These are phyloP conservation scores for Lasioglossum leucozonium DNA, from an alignment of 2,888 invertebrate genomes.

Conservation along the genomic window DNA sequence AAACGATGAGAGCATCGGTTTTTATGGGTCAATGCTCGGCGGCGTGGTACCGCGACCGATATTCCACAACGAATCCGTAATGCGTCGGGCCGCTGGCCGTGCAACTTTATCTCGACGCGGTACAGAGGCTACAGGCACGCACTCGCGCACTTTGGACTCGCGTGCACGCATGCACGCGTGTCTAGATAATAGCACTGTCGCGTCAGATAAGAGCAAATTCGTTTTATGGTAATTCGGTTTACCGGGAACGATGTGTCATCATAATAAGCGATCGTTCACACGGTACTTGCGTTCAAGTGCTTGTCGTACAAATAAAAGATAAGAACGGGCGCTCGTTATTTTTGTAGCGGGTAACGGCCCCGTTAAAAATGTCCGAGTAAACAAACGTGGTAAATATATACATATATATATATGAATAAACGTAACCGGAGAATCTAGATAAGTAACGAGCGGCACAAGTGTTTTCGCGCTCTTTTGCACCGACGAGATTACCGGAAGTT, in stretches of 20 bases:
- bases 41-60: neutral
- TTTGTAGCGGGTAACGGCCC: neutral
- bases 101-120: conserved; percentile 46
- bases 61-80: conserved; percentile 18
- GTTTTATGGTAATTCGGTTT: conserved; percentile 21
- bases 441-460: neutral
- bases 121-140: conserved; percentile 7
- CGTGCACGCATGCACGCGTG: neutral
- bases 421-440: neutral
- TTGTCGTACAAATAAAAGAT: neutral
- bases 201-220: conserved; percentile 33
- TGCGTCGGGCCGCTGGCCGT: conserved; percentile 6
- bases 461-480: conserved; percentile 33
- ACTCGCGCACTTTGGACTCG: neutral
- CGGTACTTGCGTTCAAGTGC: neutral
- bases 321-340: neutral
- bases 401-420: neutral
- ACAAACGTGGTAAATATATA: neutral
- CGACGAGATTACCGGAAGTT: conserved; percentile 58
- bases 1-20: neutral
- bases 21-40: conserved; percentile 1
- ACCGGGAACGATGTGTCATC: conserved; percentile 16
- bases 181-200: neutral
- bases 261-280: neutral
- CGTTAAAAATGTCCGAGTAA: neutral